Percentiles rank a stretch among this genome's conserved stretches.
These are phyloP conservation scores for Eulemur mongoz DNA, from an alignment of 2,797 vertebrate genomes.

Conservation along the genomic window DNA sequence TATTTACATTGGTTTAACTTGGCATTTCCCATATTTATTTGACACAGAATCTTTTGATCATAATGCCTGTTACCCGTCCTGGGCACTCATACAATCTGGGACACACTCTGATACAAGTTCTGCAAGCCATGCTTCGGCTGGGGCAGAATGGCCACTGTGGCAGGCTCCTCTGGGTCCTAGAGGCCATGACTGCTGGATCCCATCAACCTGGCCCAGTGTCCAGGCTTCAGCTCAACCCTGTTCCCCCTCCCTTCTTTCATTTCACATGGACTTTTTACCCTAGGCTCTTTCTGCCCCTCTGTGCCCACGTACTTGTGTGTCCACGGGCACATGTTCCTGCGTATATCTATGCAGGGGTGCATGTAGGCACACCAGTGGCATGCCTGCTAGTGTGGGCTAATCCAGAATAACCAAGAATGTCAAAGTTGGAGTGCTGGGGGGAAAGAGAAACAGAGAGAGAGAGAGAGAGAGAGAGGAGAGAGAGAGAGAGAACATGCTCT, in stretches of 20 bases:
- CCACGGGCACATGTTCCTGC: background rate
- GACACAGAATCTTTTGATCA: background rate
- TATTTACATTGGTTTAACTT: conserved; percentile 21
- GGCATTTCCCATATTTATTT: conserved; percentile 15
- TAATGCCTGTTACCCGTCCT: background rate
- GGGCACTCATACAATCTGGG: background rate
- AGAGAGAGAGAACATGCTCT: background rate
- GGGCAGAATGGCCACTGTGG: background rate
- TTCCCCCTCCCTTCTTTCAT: background rate
- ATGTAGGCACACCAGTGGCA: background rate
- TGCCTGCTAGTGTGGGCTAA: background rate
- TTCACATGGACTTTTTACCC: background rate
- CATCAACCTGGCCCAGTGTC: background rate
- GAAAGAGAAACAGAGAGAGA: background rate
- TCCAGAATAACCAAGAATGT: background rate
- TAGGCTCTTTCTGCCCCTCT: background rate
- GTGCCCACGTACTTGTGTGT: background rate
- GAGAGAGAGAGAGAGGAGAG: background rate
- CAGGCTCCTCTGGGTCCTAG: background rate
- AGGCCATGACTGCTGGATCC: background rate
- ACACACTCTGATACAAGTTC: background rate
- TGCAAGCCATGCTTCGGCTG: background rate
- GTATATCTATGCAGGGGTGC: background rate
- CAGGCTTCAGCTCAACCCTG: background rate
- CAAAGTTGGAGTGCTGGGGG: background rate